Evolutionary conservation across 2,888 invertebrate species (phyloP).

Genomic region (Heliconius aoede): DNA sequence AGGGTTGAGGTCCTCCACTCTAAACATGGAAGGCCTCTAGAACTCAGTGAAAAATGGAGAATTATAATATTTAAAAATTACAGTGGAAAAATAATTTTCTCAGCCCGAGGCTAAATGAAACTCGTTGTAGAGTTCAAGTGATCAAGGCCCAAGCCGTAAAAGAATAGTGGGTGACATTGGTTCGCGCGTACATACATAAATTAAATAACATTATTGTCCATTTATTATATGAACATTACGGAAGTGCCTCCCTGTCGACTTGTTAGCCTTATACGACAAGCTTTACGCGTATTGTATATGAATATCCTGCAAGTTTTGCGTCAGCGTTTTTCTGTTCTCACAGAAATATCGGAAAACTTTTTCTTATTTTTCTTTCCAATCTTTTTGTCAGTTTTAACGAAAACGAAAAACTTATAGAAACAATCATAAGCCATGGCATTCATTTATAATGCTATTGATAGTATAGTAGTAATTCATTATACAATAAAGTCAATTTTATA

Average conservation of each 20-base stretch:
- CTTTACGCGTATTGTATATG: constrained; percentile 46
- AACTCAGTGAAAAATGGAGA: too few species aligned
- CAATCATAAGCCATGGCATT: not conserved
- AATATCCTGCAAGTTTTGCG: not conserved
- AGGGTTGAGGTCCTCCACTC: too few species aligned
- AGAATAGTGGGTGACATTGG: constrained; percentile 77
- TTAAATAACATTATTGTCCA: constrained; percentile 63
- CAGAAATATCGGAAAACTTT: not conserved
- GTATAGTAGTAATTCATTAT: not conserved
- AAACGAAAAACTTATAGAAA: too few species aligned
- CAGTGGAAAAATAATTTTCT: constrained; percentile 37
- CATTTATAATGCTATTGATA: not conserved
- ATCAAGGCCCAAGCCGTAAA: constrained; percentile 67
- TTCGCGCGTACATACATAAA: constrained; percentile 61
- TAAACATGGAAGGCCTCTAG: too few species aligned
- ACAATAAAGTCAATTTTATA: not conserved
- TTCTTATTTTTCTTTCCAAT: not conserved
- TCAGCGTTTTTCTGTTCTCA: not conserved
- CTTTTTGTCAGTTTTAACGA: too few species aligned
- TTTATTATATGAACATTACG: constrained; percentile 63
- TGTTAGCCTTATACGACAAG: constrained; percentile 71
- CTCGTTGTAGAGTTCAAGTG: constrained; percentile 56
- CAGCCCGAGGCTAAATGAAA: constrained; percentile 43
- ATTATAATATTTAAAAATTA: not conserved
- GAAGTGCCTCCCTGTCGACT: constrained; percentile 65